Conservation (phyloP, 2,113 vertebrate genomes). For the Macaca fascicularis region T2T-MFA8v1.1 NC_088384.1:11035001-11035500, state of each 20-base stretch:
- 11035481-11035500: not conserved
- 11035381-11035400: not conserved
- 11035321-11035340: not conserved
- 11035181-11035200: not conserved
- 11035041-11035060: not conserved
- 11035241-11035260: not conserved
- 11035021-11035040: not conserved
- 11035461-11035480: conserved; percentile 31
- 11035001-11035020: not conserved
- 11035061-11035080: not conserved
- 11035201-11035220: not conserved
- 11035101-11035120: not conserved
- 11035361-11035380: too few species aligned
- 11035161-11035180: not conserved
- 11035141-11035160: not conserved
- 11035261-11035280: not conserved
- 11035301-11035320: not conserved
- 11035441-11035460: conserved; percentile 30
- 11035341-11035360: not conserved
- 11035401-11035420: not conserved
- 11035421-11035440: not conserved
- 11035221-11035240: not conserved
- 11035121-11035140: not conserved
- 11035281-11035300: not conserved
- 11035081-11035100: not conserved